Conservation (phyloP, 2,888 invertebrate genomes). For the Plutella xylostella region DNA sequence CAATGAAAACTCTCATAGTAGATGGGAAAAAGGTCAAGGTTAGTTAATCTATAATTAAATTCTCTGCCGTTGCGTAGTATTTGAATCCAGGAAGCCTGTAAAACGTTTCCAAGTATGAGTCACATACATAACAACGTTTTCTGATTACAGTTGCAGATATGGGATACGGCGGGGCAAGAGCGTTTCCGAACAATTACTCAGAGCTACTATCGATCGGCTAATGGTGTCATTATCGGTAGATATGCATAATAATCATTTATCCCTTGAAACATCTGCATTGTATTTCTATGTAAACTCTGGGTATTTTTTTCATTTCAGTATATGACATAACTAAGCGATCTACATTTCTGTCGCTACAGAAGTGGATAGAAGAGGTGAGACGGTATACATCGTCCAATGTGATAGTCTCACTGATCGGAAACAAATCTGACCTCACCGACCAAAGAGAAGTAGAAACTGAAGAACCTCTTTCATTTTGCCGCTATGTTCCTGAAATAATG, state of each 20-base stretch:
- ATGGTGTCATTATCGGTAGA: slow-evolving; percentile 93
- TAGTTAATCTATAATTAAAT: slow-evolving; percentile 23
- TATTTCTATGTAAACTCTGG: slow-evolving; percentile 3
- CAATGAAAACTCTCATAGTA: slow-evolving; percentile 95
- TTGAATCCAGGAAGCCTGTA: slow-evolving; percentile 2
- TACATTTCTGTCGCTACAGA: slow-evolving; percentile 89
- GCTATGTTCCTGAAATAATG: slow-evolving; percentile 87
- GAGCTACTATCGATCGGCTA: slow-evolving; percentile 96
- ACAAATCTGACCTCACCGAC: slow-evolving; percentile 88
- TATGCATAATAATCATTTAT: neutral
- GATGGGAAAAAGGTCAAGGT: slow-evolving; percentile 97
- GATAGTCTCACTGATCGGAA: slow-evolving; percentile 90
- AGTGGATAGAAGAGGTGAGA: slow-evolving; percentile 97
- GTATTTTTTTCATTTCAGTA: slow-evolving; percentile 64
- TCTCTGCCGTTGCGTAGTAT: slow-evolving; percentile 18
- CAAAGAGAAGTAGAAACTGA: slow-evolving; percentile 86
- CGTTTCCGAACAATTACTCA: slow-evolving; percentile 97
- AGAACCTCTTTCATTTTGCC: slow-evolving; percentile 89
- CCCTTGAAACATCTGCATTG: neutral
- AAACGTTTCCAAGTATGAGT: neutral
- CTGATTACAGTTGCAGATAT: slow-evolving; percentile 86
- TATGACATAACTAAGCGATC: slow-evolving; percentile 96
- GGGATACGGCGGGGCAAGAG: slow-evolving; percentile 98
- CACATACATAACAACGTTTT: neutral
- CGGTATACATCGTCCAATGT: slow-evolving; percentile 94